Percentiles rank a stretch among this genome's conserved stretches.
Evolutionary conservation across 2,888 invertebrate species (phyloP).

Genomic region (Drosophila demipolita): DNA sequence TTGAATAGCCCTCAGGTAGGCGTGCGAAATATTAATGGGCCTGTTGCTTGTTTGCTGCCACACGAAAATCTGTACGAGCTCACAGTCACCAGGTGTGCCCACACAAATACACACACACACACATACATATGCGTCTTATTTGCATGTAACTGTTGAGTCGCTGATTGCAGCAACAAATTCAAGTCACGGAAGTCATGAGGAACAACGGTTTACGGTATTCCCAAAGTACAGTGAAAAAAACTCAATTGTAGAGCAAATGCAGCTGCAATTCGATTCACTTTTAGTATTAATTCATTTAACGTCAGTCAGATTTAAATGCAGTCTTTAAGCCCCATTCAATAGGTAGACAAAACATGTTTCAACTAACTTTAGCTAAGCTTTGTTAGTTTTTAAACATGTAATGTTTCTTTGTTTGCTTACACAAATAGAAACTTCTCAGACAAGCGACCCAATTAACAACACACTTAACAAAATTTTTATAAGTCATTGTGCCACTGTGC

Average conservation of each 20-base stretch:
- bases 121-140: conserved; percentile 42
- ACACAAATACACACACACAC: background rate
- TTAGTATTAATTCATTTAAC: background rate
- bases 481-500: conserved; percentile 30
- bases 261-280: background rate
- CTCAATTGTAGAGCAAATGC: background rate
- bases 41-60: conserved; percentile 35
- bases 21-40: conserved; percentile 29
- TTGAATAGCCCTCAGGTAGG: conserved; percentile 43
- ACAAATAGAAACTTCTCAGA: background rate
- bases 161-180: conserved; percentile 28
- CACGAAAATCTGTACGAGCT: conserved; percentile 27
- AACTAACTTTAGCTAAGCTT: background rate
- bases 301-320: background rate
- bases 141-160: conserved; percentile 60
- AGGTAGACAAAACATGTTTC: background rate
- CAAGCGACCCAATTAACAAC: conserved; percentile 1
- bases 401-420: background rate
- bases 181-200: conserved; percentile 36
- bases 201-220: conserved; percentile 15
- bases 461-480: background rate
- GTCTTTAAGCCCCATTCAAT: background rate
- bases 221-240: conserved; percentile 23
- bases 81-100: conserved; percentile 19
- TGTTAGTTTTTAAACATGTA: background rate